Base-by-base conservation (phyloP, 2,888 invertebrate genomes). In the Agrotis puta region DNA sequence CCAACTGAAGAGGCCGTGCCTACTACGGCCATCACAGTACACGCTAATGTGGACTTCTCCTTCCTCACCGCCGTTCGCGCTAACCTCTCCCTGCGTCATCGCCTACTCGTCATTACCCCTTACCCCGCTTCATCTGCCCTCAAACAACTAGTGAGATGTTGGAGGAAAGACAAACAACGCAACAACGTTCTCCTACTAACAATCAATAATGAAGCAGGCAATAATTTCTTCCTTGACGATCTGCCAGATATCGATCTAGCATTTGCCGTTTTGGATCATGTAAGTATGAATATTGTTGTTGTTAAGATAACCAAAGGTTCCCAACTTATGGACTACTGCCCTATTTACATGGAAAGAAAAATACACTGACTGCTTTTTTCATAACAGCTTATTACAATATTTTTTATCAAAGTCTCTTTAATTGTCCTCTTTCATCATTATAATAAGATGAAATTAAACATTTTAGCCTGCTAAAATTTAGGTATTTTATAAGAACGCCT, bases 221-320 rank as follows among this genome's bases (percentile, higher is more conserved):
- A 83, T 27, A 85, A 87, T 24, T 83, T 87, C 70, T 70, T 65
- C 39, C 64, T 90, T 33, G 87, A 87, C 43, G 79, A 90, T 61
- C 59, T 91, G n/a, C 89, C 91, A 0, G 84, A 89, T 50, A 71
- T 89, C 22, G 85, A 91, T 74, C 79, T 92, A 43, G 87, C 87
- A 1, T 88, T 84, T 59, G 91, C 86, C 50, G 82, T 90, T n/a
- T 65, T 90, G 2, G 71, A 87, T 59, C 78, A 90, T 64, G 91
- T 91, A 81, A 86, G 90, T 83, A 27, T 67, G 2, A 43, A 24
- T 2, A 54, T 39, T 48, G 1, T 43, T 39, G 7, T 22, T 43
- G 50, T 71, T n/a, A 13, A 51, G 43, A 50, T 20, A 51, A 20
- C 39, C 2, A 13, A 24, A 47, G 16, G 9, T 39, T 39, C 39